Percentiles rank a stretch among this genome's conserved stretches.
These are phyloP conservation scores for Mesaphorura yosii DNA, from an alignment of 1,140 invertebrate species.

Conservation along the genomic window DNA sequence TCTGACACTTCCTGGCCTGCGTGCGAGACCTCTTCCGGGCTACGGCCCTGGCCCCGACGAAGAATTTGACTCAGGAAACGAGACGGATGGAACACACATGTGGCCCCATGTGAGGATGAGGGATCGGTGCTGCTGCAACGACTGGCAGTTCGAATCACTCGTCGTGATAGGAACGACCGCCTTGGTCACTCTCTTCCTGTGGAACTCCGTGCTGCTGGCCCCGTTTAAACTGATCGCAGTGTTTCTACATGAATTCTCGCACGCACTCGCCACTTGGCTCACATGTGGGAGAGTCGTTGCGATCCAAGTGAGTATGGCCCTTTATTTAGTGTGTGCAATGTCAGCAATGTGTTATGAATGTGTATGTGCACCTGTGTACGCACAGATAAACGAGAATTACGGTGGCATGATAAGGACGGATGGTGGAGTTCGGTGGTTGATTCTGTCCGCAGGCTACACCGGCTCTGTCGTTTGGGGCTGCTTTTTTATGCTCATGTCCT, in stretches of 20 bases:
- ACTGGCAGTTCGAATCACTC: constrained; percentile 17
- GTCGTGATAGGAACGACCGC: constrained; percentile 19
- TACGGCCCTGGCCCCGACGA: too few species aligned
- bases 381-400: constrained; percentile 23
- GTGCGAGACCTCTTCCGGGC: too few species aligned
- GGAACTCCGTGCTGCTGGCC: constrained; percentile 10
- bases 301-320: constrained; percentile 18
- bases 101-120: too few species aligned
- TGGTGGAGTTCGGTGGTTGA: constrained; percentile 18
- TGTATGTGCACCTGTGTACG: constrained; percentile 22
- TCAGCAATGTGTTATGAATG: too few species aligned
- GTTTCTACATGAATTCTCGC: constrained; percentile 26
- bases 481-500: constrained; percentile 26
- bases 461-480: constrained; percentile 22
- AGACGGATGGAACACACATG: too few species aligned
- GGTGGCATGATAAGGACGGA: constrained; percentile 13
- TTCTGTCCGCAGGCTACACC: constrained; percentile 21
- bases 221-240: constrained; percentile 25
- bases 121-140: constrained; percentile 27
- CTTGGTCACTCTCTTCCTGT: constrained; percentile 20
- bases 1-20: too few species aligned
- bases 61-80: too few species aligned
- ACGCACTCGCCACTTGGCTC: constrained; percentile 22
- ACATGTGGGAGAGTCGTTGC: constrained; percentile 25
- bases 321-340: constrained; percentile 20